phyloP scores from a whole-genome alignment of 2,113 vertebrate species.

The Rhinolophus sinicus region DNA sequence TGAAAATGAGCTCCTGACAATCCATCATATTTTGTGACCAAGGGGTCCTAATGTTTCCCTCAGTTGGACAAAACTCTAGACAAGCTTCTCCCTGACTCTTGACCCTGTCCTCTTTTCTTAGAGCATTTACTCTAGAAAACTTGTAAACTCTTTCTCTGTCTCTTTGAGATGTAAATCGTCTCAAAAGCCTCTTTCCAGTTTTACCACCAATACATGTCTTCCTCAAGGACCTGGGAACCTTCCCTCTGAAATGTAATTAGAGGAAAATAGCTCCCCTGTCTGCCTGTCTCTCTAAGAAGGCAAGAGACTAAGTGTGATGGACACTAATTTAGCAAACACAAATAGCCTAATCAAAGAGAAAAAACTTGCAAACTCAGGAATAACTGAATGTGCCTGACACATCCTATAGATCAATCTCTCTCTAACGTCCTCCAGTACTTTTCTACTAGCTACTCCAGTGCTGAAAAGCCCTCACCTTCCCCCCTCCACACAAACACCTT shows the following conservation, averaged over 20 bases:
- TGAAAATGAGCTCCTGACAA: background rate
- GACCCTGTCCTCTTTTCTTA: background rate
- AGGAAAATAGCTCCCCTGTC: background rate
- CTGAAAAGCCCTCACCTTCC: background rate
- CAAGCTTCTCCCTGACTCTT: background rate
- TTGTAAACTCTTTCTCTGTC: background rate
- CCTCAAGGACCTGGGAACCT: background rate
- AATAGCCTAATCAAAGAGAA: background rate
- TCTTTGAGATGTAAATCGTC: background rate
- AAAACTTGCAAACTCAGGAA: background rate
- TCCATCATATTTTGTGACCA: background rate
- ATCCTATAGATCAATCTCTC: background rate
- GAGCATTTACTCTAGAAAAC: background rate
- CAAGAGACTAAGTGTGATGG: background rate
- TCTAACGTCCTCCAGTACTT: background rate
- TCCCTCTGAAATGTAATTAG: background rate
- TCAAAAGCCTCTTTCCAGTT: background rate
- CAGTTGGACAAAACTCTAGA: background rate
- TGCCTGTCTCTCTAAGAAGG: background rate
- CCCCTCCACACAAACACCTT: background rate
- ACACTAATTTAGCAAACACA: background rate
- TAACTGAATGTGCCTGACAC: background rate
- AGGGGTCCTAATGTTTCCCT: background rate
- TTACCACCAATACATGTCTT: background rate
- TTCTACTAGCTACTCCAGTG: background rate